phyloP scores from a whole-genome alignment of 2,888 invertebrate species.

The Mechanitis messenoides region DNA sequence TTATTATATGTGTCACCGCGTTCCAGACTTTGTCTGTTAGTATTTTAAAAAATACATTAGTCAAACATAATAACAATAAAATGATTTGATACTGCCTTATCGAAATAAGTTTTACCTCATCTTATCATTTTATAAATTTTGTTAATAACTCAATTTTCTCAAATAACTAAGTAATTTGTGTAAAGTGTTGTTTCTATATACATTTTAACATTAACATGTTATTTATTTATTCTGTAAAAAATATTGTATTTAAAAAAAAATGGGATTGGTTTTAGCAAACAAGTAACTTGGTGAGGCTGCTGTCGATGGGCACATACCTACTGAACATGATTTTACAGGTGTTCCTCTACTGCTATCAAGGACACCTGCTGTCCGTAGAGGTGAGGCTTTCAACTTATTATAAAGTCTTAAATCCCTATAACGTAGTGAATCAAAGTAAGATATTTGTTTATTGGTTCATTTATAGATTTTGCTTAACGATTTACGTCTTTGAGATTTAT shows the following conservation, averaged over 20 bases:
- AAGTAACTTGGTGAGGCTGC: conserved; percentile 52
- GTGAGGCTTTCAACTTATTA: conserved; percentile 34
- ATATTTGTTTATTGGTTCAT: too few species aligned
- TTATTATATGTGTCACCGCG: conserved; percentile 75
- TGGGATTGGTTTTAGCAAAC: conserved; percentile 39
- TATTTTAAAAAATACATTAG: neutral
- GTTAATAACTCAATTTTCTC: too few species aligned
- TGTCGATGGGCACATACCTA: conserved; percentile 64
- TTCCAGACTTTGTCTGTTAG: conserved; percentile 40
- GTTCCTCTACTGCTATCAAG: conserved; percentile 74
- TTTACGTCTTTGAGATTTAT: too few species aligned
- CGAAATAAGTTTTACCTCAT: neutral
- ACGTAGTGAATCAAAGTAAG: neutral
- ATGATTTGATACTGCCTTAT: neutral
- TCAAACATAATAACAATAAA: too few species aligned
- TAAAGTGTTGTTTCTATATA: too few species aligned
- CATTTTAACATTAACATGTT: too few species aligned
- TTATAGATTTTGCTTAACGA: too few species aligned
- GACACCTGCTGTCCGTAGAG: conserved; percentile 67
- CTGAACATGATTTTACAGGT: conserved; percentile 70
- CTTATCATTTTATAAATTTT: neutral
- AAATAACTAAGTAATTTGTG: too few species aligned
- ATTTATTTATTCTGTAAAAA: too few species aligned
- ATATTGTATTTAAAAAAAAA: too few species aligned
- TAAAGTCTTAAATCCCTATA: neutral